Percentiles rank a stretch among this genome's conserved stretches.
Evolutionary conservation across 2,797 vertebrate species (phyloP).

Genomic region (Platalea minor): DNA sequence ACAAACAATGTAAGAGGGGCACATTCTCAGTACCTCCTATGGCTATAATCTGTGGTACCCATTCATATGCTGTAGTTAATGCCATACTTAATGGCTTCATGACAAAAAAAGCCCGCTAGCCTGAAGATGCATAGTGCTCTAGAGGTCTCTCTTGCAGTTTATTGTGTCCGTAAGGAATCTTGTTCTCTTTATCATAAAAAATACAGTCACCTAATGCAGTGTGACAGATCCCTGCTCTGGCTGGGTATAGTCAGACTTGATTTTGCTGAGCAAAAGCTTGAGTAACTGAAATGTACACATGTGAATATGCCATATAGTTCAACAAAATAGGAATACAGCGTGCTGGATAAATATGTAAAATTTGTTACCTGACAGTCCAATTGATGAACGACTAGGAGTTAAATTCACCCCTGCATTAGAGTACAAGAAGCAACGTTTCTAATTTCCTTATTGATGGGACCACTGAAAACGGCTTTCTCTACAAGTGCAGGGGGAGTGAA

Average conservation of each 20-base stretch:
- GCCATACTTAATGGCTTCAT: conserved; percentile 34
- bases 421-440: not conserved
- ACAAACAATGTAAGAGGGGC: conserved; percentile 8
- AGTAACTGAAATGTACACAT: not conserved
- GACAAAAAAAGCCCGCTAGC: not conserved
- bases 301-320: not conserved
- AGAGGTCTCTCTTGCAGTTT: conserved; percentile 41
- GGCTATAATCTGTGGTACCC: conserved; percentile 27
- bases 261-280: not conserved
- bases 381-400: not conserved
- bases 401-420: not conserved
- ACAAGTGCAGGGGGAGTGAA: not conserved
- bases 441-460: not conserved
- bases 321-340: not conserved
- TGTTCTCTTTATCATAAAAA: conserved; percentile 27
- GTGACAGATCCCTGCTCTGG: not conserved
- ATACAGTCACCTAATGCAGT: not conserved
- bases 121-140: conserved; percentile 36
- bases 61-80: conserved; percentile 46
- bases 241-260: not conserved
- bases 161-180: conserved; percentile 25
- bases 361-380: not conserved
- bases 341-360: not conserved
- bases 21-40: not conserved
- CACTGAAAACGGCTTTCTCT: not conserved